phyloP scores from a whole-genome alignment of 2,888 invertebrate species.

The Abrostola tripartita region DNA sequence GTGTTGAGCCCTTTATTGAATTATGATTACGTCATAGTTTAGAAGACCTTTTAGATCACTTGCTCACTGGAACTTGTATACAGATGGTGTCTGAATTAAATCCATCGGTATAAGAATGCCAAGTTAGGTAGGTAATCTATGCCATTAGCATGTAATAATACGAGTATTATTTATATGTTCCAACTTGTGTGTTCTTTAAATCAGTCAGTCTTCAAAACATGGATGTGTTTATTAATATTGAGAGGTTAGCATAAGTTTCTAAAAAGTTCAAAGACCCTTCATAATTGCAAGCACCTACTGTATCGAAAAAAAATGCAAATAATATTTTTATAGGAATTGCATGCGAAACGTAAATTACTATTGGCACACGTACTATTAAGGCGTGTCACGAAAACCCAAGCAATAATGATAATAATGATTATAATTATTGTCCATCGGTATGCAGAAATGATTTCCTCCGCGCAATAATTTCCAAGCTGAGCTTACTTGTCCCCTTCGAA shows the following conservation, averaged over 20 bases:
- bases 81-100: constrained; percentile 21
- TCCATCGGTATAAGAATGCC: constrained; percentile 2
- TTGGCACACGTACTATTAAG: constrained; percentile 60
- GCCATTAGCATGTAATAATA: no score
- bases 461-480: constrained; percentile 64
- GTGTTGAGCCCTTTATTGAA: constrained; percentile 60
- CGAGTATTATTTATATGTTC: no score
- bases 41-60: constrained; percentile 31
- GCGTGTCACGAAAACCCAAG: constrained; percentile 65
- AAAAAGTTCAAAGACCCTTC: neutral
- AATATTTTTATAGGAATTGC: constrained; percentile 68
- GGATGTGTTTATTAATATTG: no score
- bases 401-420: constrained; percentile 70
- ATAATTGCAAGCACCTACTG: constrained; percentile 33
- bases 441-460: constrained; percentile 76
- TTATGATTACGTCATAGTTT: constrained; percentile 43
- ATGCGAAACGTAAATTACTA: constrained; percentile 63
- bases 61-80: constrained; percentile 30
- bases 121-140: no score
- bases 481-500: constrained; percentile 81
- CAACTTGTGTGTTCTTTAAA: no score
- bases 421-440: constrained; percentile 74
- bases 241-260: neutral
- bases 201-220: neutral
- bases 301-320: constrained; percentile 51